Evolutionary conservation across 2,888 invertebrate species (phyloP).

Genomic region (Pycnomerus fuliginosus): DNA sequence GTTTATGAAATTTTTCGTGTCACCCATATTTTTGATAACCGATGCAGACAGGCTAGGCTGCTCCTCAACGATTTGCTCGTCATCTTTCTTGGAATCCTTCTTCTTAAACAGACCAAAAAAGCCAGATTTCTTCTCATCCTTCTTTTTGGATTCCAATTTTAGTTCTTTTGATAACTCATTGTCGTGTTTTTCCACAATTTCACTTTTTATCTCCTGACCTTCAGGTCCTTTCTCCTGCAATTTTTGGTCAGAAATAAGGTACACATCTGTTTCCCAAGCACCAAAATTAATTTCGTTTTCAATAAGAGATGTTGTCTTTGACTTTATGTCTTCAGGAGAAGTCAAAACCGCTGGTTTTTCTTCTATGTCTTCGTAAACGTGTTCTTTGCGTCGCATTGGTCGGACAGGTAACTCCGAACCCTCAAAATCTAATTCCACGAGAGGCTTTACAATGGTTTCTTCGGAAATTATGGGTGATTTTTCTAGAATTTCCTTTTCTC

Average conservation of each 20-base stretch:
- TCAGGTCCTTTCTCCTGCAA: conserved; percentile 44
- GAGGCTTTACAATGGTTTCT: conserved; percentile 36
- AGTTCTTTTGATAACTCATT: conserved; percentile 45
- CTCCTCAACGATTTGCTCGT: conserved; percentile 6
- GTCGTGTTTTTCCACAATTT: conserved; percentile 48
- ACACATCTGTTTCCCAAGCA: conserved; percentile 30
- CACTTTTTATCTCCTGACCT: conserved; percentile 39
- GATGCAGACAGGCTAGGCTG: conserved; percentile 16
- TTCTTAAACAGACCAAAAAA: conserved; percentile 22
- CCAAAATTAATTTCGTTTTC: conserved; percentile 43
- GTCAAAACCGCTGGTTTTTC: conserved; percentile 29
- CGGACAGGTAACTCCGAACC: conserved; percentile 25
- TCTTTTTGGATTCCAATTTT: conserved; percentile 30
- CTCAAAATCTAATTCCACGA: conserved; percentile 24
- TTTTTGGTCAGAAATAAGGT: conserved; percentile 28
- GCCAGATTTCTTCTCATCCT: conserved; percentile 21
- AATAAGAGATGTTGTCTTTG: conserved; percentile 40
- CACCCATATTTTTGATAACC: conserved; percentile 12
- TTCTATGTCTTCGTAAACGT: conserved; percentile 42
- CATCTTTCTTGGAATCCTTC: conserved; percentile 17
- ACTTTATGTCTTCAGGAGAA: conserved; percentile 21
- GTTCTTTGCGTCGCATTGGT: conserved; percentile 35
- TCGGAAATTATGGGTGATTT: conserved; percentile 39
- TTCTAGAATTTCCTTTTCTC: conserved; percentile 38
- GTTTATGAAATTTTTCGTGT: conserved; percentile 23